phyloP scores from a whole-genome alignment of 2,113 vertebrate species.

The Argyrosomus japonicus region DNA sequence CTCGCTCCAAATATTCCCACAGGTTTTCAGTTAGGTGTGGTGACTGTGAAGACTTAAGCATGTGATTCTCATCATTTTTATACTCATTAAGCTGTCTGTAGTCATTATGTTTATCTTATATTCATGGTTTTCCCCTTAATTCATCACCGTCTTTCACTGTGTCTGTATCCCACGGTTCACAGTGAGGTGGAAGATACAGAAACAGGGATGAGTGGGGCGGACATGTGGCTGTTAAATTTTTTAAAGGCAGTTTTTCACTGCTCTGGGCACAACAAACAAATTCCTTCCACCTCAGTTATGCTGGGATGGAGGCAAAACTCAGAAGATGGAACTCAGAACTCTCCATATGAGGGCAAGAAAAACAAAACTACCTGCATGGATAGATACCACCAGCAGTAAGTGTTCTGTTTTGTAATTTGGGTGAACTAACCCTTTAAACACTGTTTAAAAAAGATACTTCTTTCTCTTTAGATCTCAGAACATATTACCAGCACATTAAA shows the following conservation, averaged over 20 bases:
- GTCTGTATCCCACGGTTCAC: not conserved
- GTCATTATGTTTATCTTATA: not conserved
- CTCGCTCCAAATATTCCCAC: not conserved
- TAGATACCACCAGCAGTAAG: not conserved
- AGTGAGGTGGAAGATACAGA: not conserved
- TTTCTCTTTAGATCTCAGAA: conserved; percentile 20
- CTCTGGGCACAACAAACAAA: not conserved
- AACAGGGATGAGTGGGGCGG: not conserved
- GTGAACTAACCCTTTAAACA: not conserved
- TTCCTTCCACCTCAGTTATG: not conserved
- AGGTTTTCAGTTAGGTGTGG: not conserved
- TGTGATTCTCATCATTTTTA: not conserved
- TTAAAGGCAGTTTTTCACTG: conserved; percentile 14
- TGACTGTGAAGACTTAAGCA: not conserved
- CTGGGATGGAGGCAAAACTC: not conserved
- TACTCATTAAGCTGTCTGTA: not conserved
- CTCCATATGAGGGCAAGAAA: not conserved
- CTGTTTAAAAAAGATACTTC: not conserved
- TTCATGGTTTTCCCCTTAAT: conserved; percentile 9
- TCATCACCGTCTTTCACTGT: not conserved
- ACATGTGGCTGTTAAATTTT: not conserved
- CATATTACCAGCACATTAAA: conserved; percentile 37
- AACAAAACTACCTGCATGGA: not conserved
- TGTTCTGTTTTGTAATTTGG: conserved; percentile 12
- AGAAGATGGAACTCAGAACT: not conserved